Evolutionary conservation across 1,140 invertebrate genomes (phyloP), one percentile per base, ranked within the genome.

Genomic region (Glomeris maerens): DNA sequence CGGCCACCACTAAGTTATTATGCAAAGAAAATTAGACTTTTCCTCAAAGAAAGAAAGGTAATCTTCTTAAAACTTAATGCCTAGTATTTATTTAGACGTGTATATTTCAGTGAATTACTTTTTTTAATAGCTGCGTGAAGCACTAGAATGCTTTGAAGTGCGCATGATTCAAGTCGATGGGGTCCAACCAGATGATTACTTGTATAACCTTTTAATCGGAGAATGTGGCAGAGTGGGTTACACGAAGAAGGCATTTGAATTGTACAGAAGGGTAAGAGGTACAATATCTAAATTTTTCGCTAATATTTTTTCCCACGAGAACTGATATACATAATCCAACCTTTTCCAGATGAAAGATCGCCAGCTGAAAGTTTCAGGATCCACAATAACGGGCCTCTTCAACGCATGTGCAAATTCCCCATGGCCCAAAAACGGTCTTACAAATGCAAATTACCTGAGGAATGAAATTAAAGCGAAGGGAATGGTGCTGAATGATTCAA

Each of bases 391-490:
- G 13, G 80, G 79, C 49, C 67, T 96, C 14, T 83, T 95, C 61
- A 87, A 90, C 70, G 81, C 84, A 5, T 93, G 88, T 68, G 76
- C 85, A 5, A 83, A 89, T 64, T 81, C 77, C 47, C 83, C 84
- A 1, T 78, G 72, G 64, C 50, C 68, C 22, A 59, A 64, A 31
- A 74, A 81, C 64, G 79, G 80, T 23, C 62, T 81, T 26, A 67
- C 72, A 41, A 67, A 75, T 60, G 84, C 85, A 0, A 71, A 64
- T 26, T 60, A 75, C 52, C 68, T 92, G 26, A 64, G 78, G 47
- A 64, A 77, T 54, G 66, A 78, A 20, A 81, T 91, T 72, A 61
- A 72, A 40, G 73, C 80, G 52, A 83, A 81, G 58, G 71, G 73
- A 3, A 68, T 79, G 55, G 59, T 74, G 41, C 74, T 83, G 1